Base-by-base conservation (phyloP, 2,888 invertebrate genomes). In the Timandra comae region DNA sequence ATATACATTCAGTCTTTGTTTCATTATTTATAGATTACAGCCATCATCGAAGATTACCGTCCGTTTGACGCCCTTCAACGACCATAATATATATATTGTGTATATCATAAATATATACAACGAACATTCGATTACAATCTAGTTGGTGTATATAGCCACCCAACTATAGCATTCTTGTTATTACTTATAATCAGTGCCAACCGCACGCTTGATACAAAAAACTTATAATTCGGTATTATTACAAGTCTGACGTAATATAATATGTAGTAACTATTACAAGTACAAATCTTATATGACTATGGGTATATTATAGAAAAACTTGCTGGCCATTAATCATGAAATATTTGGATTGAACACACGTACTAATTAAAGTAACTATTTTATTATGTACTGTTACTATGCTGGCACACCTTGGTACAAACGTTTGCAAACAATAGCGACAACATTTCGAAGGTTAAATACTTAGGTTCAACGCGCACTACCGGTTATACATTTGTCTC, bases 1-100 rank as follows among this genome's bases (percentile, higher is more conserved):
- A 79, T 82, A 82, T 73, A 63, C 81, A 73, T 47, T 84, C 84
- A 84, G 84, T 84, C 84, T 84, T 84, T 75, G 66, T 79, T 80
- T 78, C 72, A 73, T 80, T 79, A 80, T 76, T 75, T 49, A 49
- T 54, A 63, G 43, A 68, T 73, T 71, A 77, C 79, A 77, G 77
- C 72, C 72, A 73, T 65, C 63, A 63, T 63, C 64, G 62, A 64
- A 69, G 65, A 65, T 57, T 56, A 55, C 56, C 65, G 61, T 63
- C 63, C 60, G 60, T 51, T 48, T 48, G 51, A 56, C 57, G 61
- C 57, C 57, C 69, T 62, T 54, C 63, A 56, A 65, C 68, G 68
- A 69, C 62, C 63, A 62, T 56, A 55, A 56, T 54, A 56, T 53
- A n/a, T n/a, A 61, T 54, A 53, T 50, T 57, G 50, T 52, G 51